These are phyloP conservation scores for Eulemur mongoz DNA, from an alignment of 2,797 vertebrate species.

Conservation along the genomic window DNA sequence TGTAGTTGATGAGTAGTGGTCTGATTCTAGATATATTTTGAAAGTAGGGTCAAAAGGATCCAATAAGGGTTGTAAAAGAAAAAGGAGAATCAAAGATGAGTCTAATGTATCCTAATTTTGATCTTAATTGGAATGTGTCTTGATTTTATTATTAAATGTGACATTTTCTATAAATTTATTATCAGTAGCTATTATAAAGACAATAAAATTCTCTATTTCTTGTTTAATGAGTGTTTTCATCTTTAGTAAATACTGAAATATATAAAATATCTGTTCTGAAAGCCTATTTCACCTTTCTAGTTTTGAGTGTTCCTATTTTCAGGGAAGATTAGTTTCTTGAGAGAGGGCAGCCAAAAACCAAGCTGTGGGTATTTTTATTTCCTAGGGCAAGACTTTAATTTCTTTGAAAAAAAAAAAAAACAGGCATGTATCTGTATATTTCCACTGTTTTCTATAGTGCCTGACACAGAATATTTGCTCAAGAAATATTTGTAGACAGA, in stretches of 20 bases:
- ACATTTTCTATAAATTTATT: not conserved
- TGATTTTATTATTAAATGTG: not conserved
- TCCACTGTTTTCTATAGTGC: not conserved
- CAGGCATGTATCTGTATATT: not conserved
- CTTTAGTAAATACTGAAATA: not conserved
- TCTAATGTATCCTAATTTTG: not conserved
- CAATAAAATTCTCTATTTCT: not conserved
- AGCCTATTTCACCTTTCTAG: not conserved
- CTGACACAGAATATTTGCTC: not conserved
- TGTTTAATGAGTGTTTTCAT: not conserved
- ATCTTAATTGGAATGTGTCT: not conserved
- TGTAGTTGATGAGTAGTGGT: not conserved
- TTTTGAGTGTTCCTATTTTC: not conserved
- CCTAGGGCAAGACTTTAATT: not conserved
- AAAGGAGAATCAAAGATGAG: not conserved
- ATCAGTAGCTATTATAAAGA: not conserved
- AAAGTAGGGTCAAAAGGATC: not conserved
- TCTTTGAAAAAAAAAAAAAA: not conserved
- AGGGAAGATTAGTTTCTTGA: not conserved
- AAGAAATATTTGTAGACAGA: not conserved
- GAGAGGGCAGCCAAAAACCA: not conserved
- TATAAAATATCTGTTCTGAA: not conserved
- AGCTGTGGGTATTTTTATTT: not conserved
- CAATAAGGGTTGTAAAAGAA: not conserved
- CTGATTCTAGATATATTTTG: not conserved